Evolutionary conservation across 2,797 vertebrate genomes (phyloP).

Genomic region (Peromyscus aztecus): DNA sequence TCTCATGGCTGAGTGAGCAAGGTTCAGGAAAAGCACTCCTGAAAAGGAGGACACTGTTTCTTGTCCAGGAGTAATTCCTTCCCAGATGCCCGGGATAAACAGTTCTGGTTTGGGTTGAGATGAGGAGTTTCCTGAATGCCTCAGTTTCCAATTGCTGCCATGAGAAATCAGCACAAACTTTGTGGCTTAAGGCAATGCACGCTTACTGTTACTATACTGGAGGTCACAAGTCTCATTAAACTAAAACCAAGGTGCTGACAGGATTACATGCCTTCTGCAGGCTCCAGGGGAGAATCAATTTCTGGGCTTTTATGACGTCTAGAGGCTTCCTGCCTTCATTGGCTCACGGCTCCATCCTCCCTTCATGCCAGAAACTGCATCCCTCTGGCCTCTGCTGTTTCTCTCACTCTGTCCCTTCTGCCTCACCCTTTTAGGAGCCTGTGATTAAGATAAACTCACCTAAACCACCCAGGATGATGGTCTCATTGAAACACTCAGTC

Average conservation of each 20-base stretch:
- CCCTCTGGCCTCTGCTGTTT: neutral
- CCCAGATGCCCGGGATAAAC: neutral
- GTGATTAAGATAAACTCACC: neutral
- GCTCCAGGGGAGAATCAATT: neutral
- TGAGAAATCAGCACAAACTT: neutral
- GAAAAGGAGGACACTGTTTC: neutral
- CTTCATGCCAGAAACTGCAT: neutral
- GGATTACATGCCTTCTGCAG: neutral
- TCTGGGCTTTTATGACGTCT: conserved; percentile 3
- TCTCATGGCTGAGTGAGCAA: neutral
- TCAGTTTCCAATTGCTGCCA: neutral
- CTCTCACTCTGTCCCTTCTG: neutral
- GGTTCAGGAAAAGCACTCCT: conserved; percentile 14
- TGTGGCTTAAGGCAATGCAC: neutral
- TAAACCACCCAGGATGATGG: neutral
- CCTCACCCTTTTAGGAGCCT: neutral
- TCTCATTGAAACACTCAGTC: neutral
- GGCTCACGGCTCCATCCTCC: neutral
- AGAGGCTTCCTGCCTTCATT: neutral
- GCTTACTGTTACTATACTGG: neutral
- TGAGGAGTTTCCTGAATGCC: neutral
- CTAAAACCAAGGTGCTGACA: conserved; percentile 3
- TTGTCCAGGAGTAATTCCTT: neutral
- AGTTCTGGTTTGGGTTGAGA: neutral
- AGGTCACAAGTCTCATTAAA: conserved; percentile 23